phyloP scores from a whole-genome alignment of 2,113 vertebrate species.

The Tragelaphus scriptus region DNA sequence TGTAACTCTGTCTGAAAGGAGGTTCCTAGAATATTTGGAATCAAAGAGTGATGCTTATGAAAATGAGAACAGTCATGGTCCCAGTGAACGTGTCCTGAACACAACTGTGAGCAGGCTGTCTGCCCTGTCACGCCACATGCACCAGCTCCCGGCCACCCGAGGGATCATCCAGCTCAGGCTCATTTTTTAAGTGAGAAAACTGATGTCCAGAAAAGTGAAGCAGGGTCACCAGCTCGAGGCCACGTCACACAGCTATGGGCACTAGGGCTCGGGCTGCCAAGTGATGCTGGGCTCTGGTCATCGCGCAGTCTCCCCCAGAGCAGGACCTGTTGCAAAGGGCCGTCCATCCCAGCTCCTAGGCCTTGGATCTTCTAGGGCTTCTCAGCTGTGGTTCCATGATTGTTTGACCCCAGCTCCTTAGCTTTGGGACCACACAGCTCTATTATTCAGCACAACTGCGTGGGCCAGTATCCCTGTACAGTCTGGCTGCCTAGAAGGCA shows the following conservation, averaged over 20 bases:
- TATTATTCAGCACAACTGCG: accelerated
- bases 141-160: not conserved
- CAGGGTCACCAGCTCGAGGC: not conserved
- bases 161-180: not conserved
- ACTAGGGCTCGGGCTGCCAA: not conserved
- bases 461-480: not conserved
- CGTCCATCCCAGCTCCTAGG: not conserved
- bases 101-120: accelerated
- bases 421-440: not conserved
- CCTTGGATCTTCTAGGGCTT: not conserved
- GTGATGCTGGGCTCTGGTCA: not conserved
- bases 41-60: not conserved
- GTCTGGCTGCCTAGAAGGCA: not conserved
- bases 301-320: accelerated
- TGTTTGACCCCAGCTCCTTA: not conserved
- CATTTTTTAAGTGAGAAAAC: not conserved
- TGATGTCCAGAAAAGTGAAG: not conserved
- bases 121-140: accelerated
- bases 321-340: not conserved
- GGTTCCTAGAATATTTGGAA: not conserved
- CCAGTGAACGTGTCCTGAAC: accelerated
- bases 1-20: not conserved
- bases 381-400: not conserved
- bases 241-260: not conserved
- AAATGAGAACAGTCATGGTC: not conserved